These are phyloP conservation scores for Empidonax traillii DNA, from an alignment of 2,113 vertebrate species.

Conservation along the genomic window DNA sequence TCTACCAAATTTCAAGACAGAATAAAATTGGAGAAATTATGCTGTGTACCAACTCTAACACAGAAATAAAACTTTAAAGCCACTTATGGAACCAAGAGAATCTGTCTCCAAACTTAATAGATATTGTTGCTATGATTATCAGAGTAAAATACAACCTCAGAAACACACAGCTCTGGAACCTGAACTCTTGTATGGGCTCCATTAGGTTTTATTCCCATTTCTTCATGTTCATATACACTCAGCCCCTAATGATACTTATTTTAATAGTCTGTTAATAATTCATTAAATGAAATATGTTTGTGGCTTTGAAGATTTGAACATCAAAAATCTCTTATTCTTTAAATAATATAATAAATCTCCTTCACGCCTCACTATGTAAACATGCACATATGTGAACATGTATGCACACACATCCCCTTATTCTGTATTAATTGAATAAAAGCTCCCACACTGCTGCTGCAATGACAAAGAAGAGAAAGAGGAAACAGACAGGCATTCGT, in stretches of 20 bases:
- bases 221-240: background rate
- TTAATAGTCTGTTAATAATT: background rate
- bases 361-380: background rate
- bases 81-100: background rate
- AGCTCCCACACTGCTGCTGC: background rate
- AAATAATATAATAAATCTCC: background rate
- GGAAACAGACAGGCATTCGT: background rate
- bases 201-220: background rate
- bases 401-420: fast-evolving
- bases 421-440: background rate
- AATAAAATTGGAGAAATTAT: background rate
- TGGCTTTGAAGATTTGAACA: background rate
- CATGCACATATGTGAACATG: background rate
- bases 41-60: background rate
- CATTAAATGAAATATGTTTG: background rate
- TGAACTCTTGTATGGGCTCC: background rate
- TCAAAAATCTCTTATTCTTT: background rate
- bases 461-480: background rate
- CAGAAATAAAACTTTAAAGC: background rate
- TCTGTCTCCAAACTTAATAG: background rate
- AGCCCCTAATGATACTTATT: background rate
- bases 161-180: background rate
- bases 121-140: background rate
- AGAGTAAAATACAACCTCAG: background rate
- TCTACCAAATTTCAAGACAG: background rate